A percentile compares a stretch with the other conserved stretches of the same genome.
These are phyloP conservation scores for Oriolus oriolus DNA, from an alignment of 2,113 vertebrate genomes.

Conservation along the genomic window DNA sequence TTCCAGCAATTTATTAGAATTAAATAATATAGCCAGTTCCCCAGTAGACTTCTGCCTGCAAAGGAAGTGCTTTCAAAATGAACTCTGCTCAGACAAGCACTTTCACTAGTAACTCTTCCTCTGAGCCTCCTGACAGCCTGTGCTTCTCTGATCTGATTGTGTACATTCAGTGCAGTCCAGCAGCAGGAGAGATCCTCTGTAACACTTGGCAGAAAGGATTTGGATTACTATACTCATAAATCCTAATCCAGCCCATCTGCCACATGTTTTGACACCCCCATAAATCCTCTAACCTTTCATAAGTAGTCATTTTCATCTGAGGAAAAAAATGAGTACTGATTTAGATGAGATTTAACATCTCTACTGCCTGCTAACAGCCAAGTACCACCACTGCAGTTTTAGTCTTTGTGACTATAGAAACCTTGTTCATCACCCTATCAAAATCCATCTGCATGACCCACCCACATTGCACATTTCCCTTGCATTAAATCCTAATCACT, in stretches of 20 bases:
- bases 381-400: constrained; percentile 6
- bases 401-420: constrained; percentile 17
- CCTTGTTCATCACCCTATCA: background rate
- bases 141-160: background rate
- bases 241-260: constrained; percentile 41
- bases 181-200: constrained; percentile 10
- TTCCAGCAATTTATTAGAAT: background rate
- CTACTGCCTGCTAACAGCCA: constrained; percentile 6
- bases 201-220: constrained; percentile 37
- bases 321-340: constrained; percentile 10
- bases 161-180: background rate
- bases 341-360: constrained; percentile 21
- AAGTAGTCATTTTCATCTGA: constrained; percentile 44
- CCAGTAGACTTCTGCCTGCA: background rate
- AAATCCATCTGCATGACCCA: constrained; percentile 9
- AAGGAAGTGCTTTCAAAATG: background rate
- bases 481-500: constrained; percentile 25
- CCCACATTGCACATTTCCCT: background rate
- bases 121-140: background rate
- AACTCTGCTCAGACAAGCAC: background rate
- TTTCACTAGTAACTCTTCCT: background rate
- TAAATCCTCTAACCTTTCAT: constrained; percentile 51
- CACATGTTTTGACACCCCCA: constrained; percentile 35
- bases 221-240: constrained; percentile 23
- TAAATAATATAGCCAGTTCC: background rate